Conservation (phyloP, 2,113 vertebrate genomes). For the Emydura subglobosa region DNA sequence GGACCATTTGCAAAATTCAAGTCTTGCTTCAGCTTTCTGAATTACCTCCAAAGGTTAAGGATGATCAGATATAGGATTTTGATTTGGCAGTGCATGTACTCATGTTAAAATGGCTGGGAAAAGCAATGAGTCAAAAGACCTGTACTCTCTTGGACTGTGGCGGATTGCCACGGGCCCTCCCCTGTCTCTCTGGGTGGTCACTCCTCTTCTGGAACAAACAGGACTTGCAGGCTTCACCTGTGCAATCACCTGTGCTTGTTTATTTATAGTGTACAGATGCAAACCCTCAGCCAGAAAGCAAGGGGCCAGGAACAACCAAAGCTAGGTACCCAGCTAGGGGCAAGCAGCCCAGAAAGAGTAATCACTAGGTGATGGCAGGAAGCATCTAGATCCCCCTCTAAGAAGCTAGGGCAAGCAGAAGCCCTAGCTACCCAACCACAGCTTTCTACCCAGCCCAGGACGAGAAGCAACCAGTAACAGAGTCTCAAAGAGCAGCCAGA, state of each 20-base stretch:
- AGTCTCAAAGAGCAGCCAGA: background rate
- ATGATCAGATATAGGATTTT: background rate
- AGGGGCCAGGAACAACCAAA: no score
- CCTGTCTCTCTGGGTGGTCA: no score
- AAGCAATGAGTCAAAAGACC: background rate
- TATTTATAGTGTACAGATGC: no score
- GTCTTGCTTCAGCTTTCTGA: background rate
- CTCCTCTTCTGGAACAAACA: no score
- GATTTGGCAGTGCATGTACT: background rate
- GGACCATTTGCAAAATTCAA: background rate
- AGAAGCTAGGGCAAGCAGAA: background rate
- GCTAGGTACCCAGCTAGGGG: no score
- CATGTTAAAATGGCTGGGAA: background rate
- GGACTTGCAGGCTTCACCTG: no score
- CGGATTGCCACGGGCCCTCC: no score
- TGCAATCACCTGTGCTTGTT: no score
- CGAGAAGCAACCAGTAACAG: background rate
- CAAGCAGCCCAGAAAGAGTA: no score
- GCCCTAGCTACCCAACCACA: background rate
- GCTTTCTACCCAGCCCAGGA: no score
- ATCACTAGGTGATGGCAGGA: background rate
- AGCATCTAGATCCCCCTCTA: background rate
- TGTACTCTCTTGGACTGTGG: background rate
- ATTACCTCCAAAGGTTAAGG: background rate
- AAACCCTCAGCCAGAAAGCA: no score